A percentile compares a stretch with the other conserved stretches of the same genome.
Conservation (phyloP, 1,140 invertebrate genomes). For the Drosophila athabasca region DNA sequence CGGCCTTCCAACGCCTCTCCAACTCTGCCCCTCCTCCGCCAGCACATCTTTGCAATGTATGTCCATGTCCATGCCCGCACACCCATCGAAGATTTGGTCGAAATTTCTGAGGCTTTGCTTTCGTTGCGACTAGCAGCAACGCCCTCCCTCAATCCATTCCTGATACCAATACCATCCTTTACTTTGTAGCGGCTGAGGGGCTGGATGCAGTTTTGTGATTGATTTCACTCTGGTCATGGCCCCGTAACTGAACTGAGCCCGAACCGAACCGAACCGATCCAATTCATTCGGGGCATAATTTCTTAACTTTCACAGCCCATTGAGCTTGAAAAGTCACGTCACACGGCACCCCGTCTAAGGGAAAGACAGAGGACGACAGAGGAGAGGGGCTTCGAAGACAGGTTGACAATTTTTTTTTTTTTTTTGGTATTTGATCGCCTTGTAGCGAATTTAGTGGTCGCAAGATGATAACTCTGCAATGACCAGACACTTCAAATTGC, state of each 20-base stretch:
- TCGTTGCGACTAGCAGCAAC: slow-evolving; percentile 20
- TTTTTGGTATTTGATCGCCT: too few relatives aligned
- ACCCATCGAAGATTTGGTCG: slow-evolving; percentile 17
- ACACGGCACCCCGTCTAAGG: slow-evolving; percentile 27
- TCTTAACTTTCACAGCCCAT: slow-evolving; percentile 80
- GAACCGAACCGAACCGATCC: background rate
- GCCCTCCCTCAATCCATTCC: slow-evolving; percentile 5
- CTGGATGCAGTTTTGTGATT: slow-evolving; percentile 59
- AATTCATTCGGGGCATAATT: slow-evolving; percentile 39
- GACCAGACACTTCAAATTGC: too few relatives aligned
- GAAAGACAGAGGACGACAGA: background rate
- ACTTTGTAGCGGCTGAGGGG: slow-evolving; percentile 6
- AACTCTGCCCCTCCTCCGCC: slow-evolving; percentile 2
- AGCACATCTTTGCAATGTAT: slow-evolving; percentile 40
- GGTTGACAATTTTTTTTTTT: slow-evolving; percentile 64
- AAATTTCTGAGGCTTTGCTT: slow-evolving; percentile 65
- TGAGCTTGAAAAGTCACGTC: slow-evolving; percentile 62
- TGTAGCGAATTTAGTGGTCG: too few relatives aligned
- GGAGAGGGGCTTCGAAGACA: slow-evolving; percentile 11
- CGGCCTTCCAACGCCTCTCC: slow-evolving; percentile 63
- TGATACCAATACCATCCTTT: slow-evolving; percentile 12
- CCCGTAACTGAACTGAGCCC: slow-evolving; percentile 3
- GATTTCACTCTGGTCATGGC: slow-evolving; percentile 64
- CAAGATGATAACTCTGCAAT: too few relatives aligned
- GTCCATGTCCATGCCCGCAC: too few relatives aligned